Evolutionary conservation across 2,888 invertebrate species (phyloP).

Genomic region (Spodoptera picta): DNA sequence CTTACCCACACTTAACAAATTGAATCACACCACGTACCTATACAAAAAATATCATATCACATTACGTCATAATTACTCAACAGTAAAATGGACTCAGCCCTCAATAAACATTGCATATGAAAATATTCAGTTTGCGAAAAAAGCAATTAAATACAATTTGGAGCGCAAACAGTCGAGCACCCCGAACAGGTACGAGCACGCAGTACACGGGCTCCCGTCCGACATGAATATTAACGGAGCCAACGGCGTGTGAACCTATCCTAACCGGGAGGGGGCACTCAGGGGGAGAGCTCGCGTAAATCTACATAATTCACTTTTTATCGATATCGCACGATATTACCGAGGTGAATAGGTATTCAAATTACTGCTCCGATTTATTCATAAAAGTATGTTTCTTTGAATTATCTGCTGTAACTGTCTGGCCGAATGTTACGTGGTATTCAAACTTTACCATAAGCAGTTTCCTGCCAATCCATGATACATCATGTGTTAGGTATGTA

Average conservation of each 20-base stretch:
- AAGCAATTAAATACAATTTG: slow-evolving; percentile 14
- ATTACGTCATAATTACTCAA: too few species aligned
- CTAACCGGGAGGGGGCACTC: slow-evolving; percentile 22
- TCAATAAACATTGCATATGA: too few species aligned
- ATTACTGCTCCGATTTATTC: slow-evolving; percentile 57
- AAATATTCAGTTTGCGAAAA: not conserved
- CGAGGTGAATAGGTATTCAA: slow-evolving; percentile 60
- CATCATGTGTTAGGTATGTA: too few species aligned
- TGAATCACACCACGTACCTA: too few species aligned
- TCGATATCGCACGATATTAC: slow-evolving; percentile 57
- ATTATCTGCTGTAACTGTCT: slow-evolving; percentile 20
- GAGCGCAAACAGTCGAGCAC: slow-evolving; percentile 22
- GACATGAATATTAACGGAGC: slow-evolving; percentile 64
- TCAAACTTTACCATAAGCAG: not conserved
- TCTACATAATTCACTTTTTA: slow-evolving; percentile 64
- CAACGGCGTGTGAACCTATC: slow-evolving; percentile 61
- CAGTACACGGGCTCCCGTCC: slow-evolving; percentile 50
- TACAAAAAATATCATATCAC: too few species aligned
- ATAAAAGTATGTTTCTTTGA: slow-evolving; percentile 48
- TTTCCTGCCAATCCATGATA: too few species aligned
- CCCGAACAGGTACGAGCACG: slow-evolving; percentile 53
- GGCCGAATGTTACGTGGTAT: not conserved
- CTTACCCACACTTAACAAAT: too few species aligned
- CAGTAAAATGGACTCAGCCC: too few species aligned
- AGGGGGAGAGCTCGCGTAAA: slow-evolving; percentile 43